phyloP scores from a whole-genome alignment of 2,797 vertebrate genomes.

The Fringilla coelebs region DNA sequence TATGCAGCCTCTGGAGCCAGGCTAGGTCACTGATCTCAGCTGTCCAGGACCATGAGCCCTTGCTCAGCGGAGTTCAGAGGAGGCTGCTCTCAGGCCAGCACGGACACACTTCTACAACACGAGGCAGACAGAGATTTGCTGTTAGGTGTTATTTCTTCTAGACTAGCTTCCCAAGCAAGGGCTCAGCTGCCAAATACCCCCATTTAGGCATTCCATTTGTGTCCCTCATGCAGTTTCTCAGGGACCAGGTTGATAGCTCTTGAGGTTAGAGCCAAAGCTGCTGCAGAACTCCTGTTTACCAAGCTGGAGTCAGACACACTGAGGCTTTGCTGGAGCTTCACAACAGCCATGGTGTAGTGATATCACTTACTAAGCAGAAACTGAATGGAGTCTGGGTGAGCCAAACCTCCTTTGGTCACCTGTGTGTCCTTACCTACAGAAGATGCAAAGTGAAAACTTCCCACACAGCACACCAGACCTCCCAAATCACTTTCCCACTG shows the following conservation, averaged over 20 bases:
- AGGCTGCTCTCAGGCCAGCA: not conserved
- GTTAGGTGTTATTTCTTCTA: not conserved
- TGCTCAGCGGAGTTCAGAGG: not conserved
- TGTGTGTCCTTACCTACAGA: not conserved
- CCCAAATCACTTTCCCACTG: not conserved
- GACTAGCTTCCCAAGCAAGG: not conserved
- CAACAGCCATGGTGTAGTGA: not conserved
- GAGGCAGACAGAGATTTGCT: not conserved
- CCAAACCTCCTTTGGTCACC: not conserved
- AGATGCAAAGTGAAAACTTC: not conserved
- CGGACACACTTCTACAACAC: not conserved
- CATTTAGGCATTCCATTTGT: not conserved
- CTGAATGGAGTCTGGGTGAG: not conserved
- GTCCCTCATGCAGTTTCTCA: not conserved
- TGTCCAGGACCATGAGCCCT: fast-evolving
- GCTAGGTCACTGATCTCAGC: not conserved
- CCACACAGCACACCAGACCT: not conserved
- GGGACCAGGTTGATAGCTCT: not conserved
- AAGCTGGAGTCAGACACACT: not conserved
- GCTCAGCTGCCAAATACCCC: not conserved
- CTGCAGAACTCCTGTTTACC: not conserved
- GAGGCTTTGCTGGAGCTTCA: not conserved
- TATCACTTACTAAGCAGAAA: not conserved
- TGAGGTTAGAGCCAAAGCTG: fast-evolving
- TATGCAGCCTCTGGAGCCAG: not conserved